Base-by-base conservation (phyloP, 2,113 vertebrate genomes). In the Oncorhynchus mykiss region DNA sequence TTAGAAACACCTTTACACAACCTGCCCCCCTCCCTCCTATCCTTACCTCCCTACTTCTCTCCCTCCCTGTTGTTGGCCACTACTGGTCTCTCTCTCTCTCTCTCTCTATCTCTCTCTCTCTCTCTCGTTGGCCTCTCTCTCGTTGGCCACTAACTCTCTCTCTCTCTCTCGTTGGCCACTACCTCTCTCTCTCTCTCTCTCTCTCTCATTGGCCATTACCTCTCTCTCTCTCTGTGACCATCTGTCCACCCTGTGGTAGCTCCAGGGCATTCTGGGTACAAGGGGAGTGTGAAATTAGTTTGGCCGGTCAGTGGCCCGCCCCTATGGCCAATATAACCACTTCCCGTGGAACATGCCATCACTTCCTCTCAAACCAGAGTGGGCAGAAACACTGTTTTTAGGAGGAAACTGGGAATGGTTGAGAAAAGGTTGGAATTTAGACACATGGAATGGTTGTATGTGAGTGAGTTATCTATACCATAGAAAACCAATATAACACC, bases 271-370 rank as follows among this genome's bases (percentile, higher is more conserved):
- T 84, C 76, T 80, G 83, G 77, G 81, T 88, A 85, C 90, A 88
- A 90, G 77, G 87, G 84, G 90, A 91, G 91, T 91, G 88, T 91
- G 89, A 90, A 89, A 90, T 92, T 90, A 90, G 82, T 85, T 88
- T 88, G 87, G 86, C 87, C 48, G 72, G 86, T 34, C 85, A 88
- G 77, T 34, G 34, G 34, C 74, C 80, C 16, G 16, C 65, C 73
- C 81, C 82, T 67, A 57, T 24, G 49, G 78, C 86, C 78, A 72
- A 84, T 64, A 60, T 78, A 74, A 82, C 78, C 81, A 79, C 82
- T 82, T 88, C 84, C 87, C 86, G 84, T 83, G 79, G 80, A 83
- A 86, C 78, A 76, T 57, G 14, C 75, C 79, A 83, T 80, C 82
- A 75, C 67, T 67, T 70, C 79, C 76, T 82, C 71, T 51, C 81